Evolutionary conservation across 2,888 invertebrate genomes (phyloP), one percentile per base, ranked within the genome.

Genomic region (Ectobius pallidus): DNA sequence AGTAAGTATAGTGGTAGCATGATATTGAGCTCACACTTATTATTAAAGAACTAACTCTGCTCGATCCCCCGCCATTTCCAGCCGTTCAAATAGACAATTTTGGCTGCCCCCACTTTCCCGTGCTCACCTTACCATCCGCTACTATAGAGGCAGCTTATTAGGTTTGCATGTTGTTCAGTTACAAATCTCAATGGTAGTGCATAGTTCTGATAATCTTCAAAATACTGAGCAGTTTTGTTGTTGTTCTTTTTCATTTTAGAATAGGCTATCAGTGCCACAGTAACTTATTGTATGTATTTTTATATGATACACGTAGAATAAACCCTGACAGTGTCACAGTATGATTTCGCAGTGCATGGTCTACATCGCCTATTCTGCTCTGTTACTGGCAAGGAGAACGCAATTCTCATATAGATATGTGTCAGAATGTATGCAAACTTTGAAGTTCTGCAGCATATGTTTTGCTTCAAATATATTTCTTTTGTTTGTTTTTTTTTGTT

Each of bases 1-100:
- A 84, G 84, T 84, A 81, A 84, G 84, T 84, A 78, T 70, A 55
- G 75, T 73, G 75, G 70, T 42, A 70, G 70, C 70, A 70, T 70
- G 70, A 61, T 30, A 16, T 49, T 68, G 68, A 27, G 68, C 49
- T 68, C 49, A 49, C 68, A 68, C 20, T 49, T 30, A 4, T 69
- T 69, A 52, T 20, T 61, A 39, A 44, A 42, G 58, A 42, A 70
- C 70, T 70, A 61, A 70, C 70, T 58, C 22, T 67, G 68, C 68
- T 68, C 68, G 68, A 68, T 30, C 58, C 70, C 70, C 70, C 32
- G 61, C 61, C 39, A 27, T 61, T 27, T 30, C 58, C 58, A 58
- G 58, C 32, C 58, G 16, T 32, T 65, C 42, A 55, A 61, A 70
- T 70, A 70, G 61, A 70, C 61, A 61, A n/a, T 30, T 70, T 70